Base-by-base conservation (phyloP, 2,797 vertebrate species). In the Chelon auratus region DNA sequence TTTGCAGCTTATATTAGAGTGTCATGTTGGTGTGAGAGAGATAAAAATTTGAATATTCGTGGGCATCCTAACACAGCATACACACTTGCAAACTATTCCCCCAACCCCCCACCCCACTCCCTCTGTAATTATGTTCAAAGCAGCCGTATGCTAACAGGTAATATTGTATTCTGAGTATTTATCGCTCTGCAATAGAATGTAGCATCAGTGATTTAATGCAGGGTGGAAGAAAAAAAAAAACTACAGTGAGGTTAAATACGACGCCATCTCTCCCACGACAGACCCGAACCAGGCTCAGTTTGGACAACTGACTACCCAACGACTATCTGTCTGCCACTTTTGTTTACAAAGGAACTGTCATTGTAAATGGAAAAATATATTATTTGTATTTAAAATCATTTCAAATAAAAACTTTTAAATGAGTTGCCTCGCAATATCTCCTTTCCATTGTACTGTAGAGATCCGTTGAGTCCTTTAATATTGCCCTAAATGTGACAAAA, bases 311-410 rank as follows among this genome's bases (percentile, higher is more conserved):
- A 77, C 84, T 85, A 84, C 89, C 87, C 87, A 84, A 87, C 90
- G 91, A 93, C 87, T 89, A 90, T 89, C 79, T 90, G 86, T 95
- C 93, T 94, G 93, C 94, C 93, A 94, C 93, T 94, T 95, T 95
- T 95, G 95, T 95, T 95, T 95, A 95, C 94, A 96, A 95, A 95
- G 95, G 93, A 95, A 93, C 94, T 95, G 92, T 95, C 95, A 95
- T 94, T 96, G 95, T 93, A 96, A 96, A 93, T 95, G 92, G 94
- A 95, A 94, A 92, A 93, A 94, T 94, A 96, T 94, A 96, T 94
- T 95, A 95, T 96, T 97, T 97, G 95, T 98, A 96, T 96, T 95
- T 95, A 94, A 95, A 91, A 87, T 95, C 95, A 95, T 94, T 97
- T 95, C 95, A 96, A 98, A 97, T 98, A 97, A 98, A 98, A 93